Base-by-base conservation (phyloP, 2,888 invertebrate species). In the Eristalinus aeneus region DNA sequence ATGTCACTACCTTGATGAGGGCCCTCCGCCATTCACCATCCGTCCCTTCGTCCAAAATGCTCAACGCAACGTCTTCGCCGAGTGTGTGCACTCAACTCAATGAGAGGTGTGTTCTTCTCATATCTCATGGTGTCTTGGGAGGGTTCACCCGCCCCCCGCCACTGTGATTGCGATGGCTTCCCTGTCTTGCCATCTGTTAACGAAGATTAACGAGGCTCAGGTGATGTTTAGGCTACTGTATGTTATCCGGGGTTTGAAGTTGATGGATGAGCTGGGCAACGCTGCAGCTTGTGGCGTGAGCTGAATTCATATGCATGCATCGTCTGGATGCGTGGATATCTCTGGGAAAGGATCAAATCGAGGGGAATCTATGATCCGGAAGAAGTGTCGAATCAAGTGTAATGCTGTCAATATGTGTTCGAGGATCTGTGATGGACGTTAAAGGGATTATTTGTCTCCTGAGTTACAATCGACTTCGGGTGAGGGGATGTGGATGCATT, bases 121-220 rank as follows among this genome's bases (percentile, higher is more conserved):
- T 65, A 32, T 58, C 64, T 71, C 67, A 63, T 77, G 74, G 68
- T 34, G 56, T 78, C 73, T 61, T 75, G 39, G 64, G 22, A 16
- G 23, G 56, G 32, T 54, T 16, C 12, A 12, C n/a, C n/a, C 1
- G 3, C 16, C 4, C 16, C 2, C 3, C 53, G 64, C 68, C 58
- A 53, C 69, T 53, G 34, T 72, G 80, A 76, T 80, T 77, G 81
- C 68, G 46, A 75, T 63, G 63, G 39, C 63, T 72, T 67, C 23
- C 16, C 69, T 58, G 63, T 63, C 71, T 61, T 67, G 67, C 72
- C 76, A 72, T 85, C 76, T 85, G 72, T 76, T 85, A 76, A 75
- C 71, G 80, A 85, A 85, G 85, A 85, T 85, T 60, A 76, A 85
- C 85, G 81, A 85, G 85, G 76, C 72, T 86, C 77, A 78, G 71